Evolutionary conservation across 37 sponge, comb jelly and placozoan species (phyloP).

Genomic region (Theonella swinhoei): DNA sequence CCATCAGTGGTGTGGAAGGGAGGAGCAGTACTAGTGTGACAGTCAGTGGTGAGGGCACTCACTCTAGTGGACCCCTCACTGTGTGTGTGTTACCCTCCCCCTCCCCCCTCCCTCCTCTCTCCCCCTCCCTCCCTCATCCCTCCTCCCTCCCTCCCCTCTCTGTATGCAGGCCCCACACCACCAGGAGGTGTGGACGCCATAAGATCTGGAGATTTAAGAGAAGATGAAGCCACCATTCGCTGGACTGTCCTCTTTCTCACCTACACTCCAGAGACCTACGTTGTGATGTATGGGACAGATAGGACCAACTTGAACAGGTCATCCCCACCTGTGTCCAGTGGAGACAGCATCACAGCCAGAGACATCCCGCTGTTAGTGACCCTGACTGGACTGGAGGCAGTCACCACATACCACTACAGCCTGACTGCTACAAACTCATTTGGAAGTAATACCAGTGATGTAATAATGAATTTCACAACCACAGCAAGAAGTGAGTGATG

Average conservation of each 20-base stretch:
- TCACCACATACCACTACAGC: constrained; percentile 32
- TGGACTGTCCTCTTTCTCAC: constrained; percentile 33
- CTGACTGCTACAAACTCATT: constrained; percentile 34
- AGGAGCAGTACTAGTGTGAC: not conserved
- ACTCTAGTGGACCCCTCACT: not conserved
- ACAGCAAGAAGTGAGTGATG: not conserved
- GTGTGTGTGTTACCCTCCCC: not conserved
- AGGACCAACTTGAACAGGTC: not conserved
- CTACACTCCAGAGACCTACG: constrained; percentile 66
- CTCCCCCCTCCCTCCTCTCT: not conserved
- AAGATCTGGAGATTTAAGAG: not conserved
- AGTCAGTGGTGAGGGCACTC: not conserved
- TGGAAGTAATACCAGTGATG: constrained; percentile 6
- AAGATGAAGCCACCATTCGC: constrained; percentile 28
- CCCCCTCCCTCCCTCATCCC: not conserved
- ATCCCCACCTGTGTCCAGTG: not conserved
- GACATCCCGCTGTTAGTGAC: not conserved
- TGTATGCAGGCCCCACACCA: constrained; percentile 27
- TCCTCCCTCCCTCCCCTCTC: not conserved
- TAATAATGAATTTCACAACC: constrained; percentile 17
- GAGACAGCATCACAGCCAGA: not conserved
- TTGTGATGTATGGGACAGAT: constrained; percentile 18
- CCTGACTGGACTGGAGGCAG: constrained; percentile 26
- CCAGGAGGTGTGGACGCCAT: constrained; percentile 2
- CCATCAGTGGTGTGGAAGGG: not conserved